phyloP scores from a whole-genome alignment of 2,797 vertebrate genomes.

The Xerus rutilus region DNA sequence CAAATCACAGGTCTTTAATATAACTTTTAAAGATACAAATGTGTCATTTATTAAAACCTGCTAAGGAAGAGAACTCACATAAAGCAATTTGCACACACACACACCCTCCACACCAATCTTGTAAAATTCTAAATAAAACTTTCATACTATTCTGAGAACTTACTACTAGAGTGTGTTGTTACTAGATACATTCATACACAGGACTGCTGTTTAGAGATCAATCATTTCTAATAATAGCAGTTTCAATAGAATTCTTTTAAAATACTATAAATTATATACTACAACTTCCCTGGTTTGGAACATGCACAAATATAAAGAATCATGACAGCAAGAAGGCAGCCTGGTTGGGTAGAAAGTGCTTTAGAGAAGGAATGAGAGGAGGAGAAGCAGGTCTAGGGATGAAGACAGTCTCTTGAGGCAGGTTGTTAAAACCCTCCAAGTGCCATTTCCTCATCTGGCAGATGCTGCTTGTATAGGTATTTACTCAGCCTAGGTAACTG shows the following conservation, averaged over 20 bases:
- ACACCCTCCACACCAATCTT: not conserved
- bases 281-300: not conserved
- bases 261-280: not conserved
- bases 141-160: slow-evolving; percentile 2
- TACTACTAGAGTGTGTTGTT: not conserved
- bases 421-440: not conserved
- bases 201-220: slow-evolving; percentile 9
- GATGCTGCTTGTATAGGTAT: not conserved
- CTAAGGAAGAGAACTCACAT: slow-evolving; percentile 37
- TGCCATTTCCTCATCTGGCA: not conserved
- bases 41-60: slow-evolving; percentile 22
- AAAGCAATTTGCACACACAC: not conserved
- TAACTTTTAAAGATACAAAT: slow-evolving; percentile 48
- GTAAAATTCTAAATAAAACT: slow-evolving; percentile 55
- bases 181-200: not conserved
- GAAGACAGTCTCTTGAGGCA: not conserved
- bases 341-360: not conserved
- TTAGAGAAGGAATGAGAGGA: not conserved
- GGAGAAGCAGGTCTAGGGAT: not conserved
- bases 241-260: not conserved
- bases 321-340: not conserved
- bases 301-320: not conserved
- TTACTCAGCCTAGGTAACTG: not conserved
- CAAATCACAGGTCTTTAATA: slow-evolving; percentile 15
- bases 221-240: not conserved